A percentile compares a stretch with the other conserved stretches of the same genome.
phyloP scores from a whole-genome alignment of 2,888 invertebrate genomes.

The Yponomeuta evonymella region DNA sequence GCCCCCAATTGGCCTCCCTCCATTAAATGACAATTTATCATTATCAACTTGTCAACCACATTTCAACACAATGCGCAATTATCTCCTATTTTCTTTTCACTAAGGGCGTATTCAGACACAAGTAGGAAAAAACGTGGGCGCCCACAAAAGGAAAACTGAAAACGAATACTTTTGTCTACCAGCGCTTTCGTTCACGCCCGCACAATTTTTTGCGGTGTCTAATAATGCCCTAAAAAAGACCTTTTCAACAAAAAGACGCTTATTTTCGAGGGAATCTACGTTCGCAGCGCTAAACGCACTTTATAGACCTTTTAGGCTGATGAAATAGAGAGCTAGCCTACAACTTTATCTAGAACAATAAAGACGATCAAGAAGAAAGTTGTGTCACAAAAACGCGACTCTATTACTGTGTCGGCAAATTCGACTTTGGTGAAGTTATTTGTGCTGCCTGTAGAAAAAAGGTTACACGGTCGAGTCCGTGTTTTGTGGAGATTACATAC shows the following conservation, averaged over 20 bases:
- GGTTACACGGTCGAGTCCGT: not conserved
- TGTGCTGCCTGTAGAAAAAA: not conserved
- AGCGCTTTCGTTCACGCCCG: not conserved
- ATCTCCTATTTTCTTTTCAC: not conserved
- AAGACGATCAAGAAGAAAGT: not conserved
- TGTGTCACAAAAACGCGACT: not conserved
- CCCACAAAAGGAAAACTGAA: not conserved
- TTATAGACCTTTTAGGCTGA: not conserved
- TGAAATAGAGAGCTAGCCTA: not conserved
- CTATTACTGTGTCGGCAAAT: not conserved
- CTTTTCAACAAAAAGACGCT: not conserved
- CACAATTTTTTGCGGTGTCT: not conserved
- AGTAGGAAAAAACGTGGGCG: not conserved
- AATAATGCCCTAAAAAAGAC: not conserved
- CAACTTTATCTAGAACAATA: not conserved
- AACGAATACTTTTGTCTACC: not conserved
- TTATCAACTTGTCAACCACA: not conserved
- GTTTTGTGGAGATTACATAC: not conserved
- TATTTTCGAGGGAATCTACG: not conserved
- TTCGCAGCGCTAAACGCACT: not conserved
- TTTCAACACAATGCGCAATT: not conserved
- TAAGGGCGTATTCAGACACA: not conserved
- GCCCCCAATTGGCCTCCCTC: not conserved
- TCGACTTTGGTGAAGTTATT: not conserved
- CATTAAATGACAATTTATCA: not conserved